Percentiles rank a stretch among this genome's conserved stretches.
Evolutionary conservation across 2,797 vertebrate species (phyloP).

Genomic region (Hemitrygon akajei): DNA sequence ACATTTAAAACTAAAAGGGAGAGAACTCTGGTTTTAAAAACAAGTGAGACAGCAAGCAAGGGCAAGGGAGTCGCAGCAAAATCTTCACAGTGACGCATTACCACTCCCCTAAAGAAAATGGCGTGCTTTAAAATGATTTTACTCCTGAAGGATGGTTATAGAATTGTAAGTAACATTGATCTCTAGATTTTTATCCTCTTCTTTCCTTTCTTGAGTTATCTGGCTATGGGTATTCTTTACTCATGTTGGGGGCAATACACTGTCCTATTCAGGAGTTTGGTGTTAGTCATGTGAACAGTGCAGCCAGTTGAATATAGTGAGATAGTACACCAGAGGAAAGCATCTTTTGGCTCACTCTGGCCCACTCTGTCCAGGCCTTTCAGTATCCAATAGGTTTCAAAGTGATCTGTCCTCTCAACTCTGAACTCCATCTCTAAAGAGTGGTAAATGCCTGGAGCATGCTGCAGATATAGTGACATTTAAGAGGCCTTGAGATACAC

Average conservation of each 20-base stretch:
- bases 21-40: background rate
- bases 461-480: no score
- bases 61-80: background rate
- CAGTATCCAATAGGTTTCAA: no score
- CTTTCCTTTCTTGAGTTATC: background rate
- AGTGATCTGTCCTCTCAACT: no score
- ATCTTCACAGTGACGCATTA: background rate
- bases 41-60: background rate
- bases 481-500: no score
- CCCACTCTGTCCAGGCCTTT: no score
- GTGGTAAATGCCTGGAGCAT: no score
- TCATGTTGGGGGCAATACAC: background rate
- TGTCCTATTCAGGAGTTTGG: no score
- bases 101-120: background rate
- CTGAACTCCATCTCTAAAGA: no score
- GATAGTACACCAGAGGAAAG: no score
- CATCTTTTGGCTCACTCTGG: no score
- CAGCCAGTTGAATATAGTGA: no score
- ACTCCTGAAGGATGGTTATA: background rate
- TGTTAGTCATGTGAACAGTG: no score
- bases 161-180: background rate
- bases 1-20: conserved; percentile 41
- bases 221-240: background rate
- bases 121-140: background rate
- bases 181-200: background rate